These are phyloP conservation scores for Aphodius granarius DNA, from an alignment of 2,888 invertebrate species.

Conservation along the genomic window DNA sequence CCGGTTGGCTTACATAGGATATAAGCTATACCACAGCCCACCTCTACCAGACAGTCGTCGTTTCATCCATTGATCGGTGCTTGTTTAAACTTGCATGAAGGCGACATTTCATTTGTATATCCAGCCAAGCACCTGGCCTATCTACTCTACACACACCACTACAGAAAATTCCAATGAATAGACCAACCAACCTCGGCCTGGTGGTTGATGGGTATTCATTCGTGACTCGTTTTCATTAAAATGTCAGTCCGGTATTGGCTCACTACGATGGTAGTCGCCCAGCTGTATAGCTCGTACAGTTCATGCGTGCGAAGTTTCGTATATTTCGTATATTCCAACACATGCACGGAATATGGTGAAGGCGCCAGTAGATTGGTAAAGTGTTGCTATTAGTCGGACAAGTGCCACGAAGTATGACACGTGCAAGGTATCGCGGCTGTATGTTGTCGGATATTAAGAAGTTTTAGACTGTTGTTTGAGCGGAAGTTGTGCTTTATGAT, in stretches of 20 bases:
- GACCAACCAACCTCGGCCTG: neutral
- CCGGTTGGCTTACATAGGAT: neutral
- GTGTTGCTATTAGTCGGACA: neutral
- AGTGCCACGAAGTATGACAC: neutral
- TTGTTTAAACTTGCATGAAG: conserved; percentile 11
- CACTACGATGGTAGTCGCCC: neutral
- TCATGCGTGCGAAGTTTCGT: neutral
- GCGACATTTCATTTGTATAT: neutral
- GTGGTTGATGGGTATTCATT: conserved; percentile 10
- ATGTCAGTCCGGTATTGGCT: conserved; percentile 17
- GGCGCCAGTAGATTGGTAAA: neutral
- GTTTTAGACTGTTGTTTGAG: neutral
- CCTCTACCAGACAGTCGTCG: neutral
- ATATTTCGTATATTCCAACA: neutral
- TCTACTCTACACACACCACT: neutral
- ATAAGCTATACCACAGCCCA: neutral
- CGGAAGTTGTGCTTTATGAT: neutral
- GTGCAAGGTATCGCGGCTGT: neutral
- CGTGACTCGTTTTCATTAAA: conserved; percentile 26
- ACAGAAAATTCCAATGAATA: neutral
- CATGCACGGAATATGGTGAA: too few species aligned
- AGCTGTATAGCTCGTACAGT: too few species aligned
- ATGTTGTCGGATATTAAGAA: neutral
- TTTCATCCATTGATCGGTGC: conserved; percentile 1
- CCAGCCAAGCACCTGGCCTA: neutral